Conservation (phyloP, 2,888 invertebrate species). For the Frankliniella intonsa region DNA sequence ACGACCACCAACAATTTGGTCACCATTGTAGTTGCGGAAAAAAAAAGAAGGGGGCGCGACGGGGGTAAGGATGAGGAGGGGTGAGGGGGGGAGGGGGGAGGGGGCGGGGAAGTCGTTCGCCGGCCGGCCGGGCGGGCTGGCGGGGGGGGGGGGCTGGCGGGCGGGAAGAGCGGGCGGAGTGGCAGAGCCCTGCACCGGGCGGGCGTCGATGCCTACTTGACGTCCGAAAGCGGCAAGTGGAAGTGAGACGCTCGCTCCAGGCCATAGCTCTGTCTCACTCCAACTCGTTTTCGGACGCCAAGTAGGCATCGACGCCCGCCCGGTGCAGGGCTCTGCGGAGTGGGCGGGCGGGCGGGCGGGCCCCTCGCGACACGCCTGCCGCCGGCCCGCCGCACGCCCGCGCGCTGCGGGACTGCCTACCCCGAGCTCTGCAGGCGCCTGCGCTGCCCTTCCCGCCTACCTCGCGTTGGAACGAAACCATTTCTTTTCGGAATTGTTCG, state of each 20-base stretch:
- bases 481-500: too few relatives aligned
- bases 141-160: not conserved
- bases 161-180: too few relatives aligned
- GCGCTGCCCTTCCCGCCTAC: not conserved
- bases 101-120: not conserved
- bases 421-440: not conserved
- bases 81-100: not conserved
- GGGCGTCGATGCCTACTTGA: too few relatives aligned
- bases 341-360: not conserved
- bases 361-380: too few relatives aligned
- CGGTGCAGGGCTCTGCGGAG: not conserved
- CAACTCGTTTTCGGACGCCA: too few relatives aligned
- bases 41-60: not conserved
- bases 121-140: not conserved
- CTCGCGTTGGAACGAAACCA: not conserved
- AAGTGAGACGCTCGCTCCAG: too few relatives aligned
- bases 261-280: too few relatives aligned
- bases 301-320: too few relatives aligned
- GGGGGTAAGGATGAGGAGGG: not conserved
- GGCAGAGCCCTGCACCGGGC: too few relatives aligned
- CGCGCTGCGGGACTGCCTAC: not conserved
- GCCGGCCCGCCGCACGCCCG: not conserved
- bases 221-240: too few relatives aligned
- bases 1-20: not conserved
- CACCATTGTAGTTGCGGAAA: constrained; percentile 13